Base-by-base conservation (phyloP, 2,888 invertebrate species). In the Scotopteryx bipunctaria region DNA sequence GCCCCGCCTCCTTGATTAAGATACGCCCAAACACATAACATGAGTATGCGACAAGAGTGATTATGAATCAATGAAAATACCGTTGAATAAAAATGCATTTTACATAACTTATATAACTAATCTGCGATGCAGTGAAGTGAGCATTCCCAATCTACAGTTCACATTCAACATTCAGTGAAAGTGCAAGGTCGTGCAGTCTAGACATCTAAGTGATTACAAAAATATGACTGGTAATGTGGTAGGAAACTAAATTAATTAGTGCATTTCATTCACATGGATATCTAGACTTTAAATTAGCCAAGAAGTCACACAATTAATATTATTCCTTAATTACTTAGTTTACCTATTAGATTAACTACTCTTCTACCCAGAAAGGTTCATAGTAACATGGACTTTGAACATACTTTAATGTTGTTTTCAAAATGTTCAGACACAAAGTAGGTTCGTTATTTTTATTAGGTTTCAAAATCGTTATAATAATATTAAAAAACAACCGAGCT, bases 121-220 rank as follows among this genome's bases (percentile, higher is more conserved):
- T 17, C 19, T 36, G 38, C 37, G 46, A 50, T 46, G 37, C 21
- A 44, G 51, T 43, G 45, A 43, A 37, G 52, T 59, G 59, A 61
- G 70, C 85, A 84, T 84, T 85, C 78, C 73, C 71, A 69, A 71
- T 56, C 86, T 86, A 89, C 83, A 85, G 83, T 84, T 83, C 84
- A 87, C 87, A 89, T 85, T 83, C 81, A 85, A 83, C 83, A 83
- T 73, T 67, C 69, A 73, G 58, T 63, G 70, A 59, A 58, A 66
- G 59, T 65, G 64, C 66, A 47, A 41, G 32, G 14, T 63, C 64
- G 71, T 78, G 73, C 72, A 75, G 61, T 61, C 61, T 72, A 69
- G 9, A 25, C 25, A 23, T n/a, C 8, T 23, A 25, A 3, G 27
- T 27, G 27, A 69, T 63, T 66, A 65, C 64, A 63, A 57, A 55